Percentiles rank a stretch among this genome's conserved stretches.
phyloP scores from a whole-genome alignment of 2,113 vertebrate species.

The Ictidomys tridecemlineatus region DNA sequence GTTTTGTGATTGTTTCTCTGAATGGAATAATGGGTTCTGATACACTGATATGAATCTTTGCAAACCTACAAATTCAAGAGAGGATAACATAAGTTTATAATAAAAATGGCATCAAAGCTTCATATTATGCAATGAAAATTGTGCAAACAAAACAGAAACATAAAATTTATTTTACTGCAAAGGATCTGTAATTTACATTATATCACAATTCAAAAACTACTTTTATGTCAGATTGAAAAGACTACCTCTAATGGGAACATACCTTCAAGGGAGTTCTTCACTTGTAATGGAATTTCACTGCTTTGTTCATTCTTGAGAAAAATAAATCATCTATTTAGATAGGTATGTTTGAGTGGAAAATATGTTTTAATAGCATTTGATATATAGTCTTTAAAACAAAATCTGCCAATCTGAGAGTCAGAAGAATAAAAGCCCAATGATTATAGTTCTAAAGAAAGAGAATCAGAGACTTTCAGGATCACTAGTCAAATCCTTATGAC shows the following conservation, averaged over 20 bases:
- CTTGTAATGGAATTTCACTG: neutral
- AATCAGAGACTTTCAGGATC: neutral
- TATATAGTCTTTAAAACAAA: neutral
- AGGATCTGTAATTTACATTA: slow-evolving; percentile 27
- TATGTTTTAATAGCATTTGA: slow-evolving; percentile 33
- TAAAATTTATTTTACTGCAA: neutral
- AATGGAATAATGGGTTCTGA: slow-evolving; percentile 98
- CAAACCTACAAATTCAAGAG: slow-evolving; percentile 91
- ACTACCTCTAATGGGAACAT: neutral
- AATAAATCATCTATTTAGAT: slow-evolving; percentile 29
- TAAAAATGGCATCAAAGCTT: neutral
- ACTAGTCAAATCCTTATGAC: too few relatives aligned
- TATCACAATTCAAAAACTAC: neutral
- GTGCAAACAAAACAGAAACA: neutral
- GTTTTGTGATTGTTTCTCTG: slow-evolving; percentile 96
- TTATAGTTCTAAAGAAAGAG: neutral
- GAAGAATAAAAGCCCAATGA: neutral
- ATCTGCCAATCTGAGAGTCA: neutral
- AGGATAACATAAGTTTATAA: slow-evolving; percentile 43
- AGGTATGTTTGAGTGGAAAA: slow-evolving; percentile 49
- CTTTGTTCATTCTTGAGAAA: slow-evolving; percentile 51
- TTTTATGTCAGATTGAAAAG: slow-evolving; percentile 17
- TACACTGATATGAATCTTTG: slow-evolving; percentile 95
- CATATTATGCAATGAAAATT: neutral
- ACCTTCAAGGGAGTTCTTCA: slow-evolving; percentile 15